A percentile compares a stretch with the other conserved stretches of the same genome.
These are phyloP conservation scores for Pardalotus punctatus DNA, from an alignment of 2,113 vertebrate species.

Conservation along the genomic window DNA sequence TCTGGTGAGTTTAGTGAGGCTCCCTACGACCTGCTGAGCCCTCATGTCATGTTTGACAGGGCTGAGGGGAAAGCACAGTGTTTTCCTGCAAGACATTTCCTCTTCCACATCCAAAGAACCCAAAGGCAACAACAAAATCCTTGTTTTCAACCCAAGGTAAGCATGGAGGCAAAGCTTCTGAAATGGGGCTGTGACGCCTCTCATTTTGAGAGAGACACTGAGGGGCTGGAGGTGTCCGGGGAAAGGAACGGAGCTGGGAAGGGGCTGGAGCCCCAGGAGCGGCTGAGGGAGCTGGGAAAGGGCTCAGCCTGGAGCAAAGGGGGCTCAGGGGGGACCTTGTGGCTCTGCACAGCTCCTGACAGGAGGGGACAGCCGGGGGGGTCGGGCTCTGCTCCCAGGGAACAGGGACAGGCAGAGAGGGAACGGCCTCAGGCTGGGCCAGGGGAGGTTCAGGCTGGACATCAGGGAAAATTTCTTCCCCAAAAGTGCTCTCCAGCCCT, in stretches of 20 bases:
- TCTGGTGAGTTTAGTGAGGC: background rate
- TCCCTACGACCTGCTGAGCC: fast-evolving
- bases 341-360: background rate
- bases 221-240: background rate
- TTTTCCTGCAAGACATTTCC: background rate
- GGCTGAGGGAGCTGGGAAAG: background rate
- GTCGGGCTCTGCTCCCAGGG: fast-evolving
- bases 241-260: background rate
- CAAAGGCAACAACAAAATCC: background rate
- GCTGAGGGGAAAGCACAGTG: fast-evolving
- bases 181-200: background rate
- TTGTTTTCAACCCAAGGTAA: background rate
- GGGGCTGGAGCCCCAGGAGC: background rate
- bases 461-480: background rate
- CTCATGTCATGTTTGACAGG: too few species aligned
- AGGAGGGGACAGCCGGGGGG: background rate
- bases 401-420: background rate
- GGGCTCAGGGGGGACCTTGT: background rate
- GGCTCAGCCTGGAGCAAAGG: background rate
- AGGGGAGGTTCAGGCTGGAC: background rate
- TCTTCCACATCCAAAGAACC: background rate
- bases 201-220: background rate
- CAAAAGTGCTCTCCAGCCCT: fast-evolving
- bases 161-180: background rate
- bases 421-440: fast-evolving